Percentiles rank a stretch among this genome's conserved stretches.
Conservation (phyloP, 2,113 vertebrate genomes). For the Peromyscus maniculatus region DNA sequence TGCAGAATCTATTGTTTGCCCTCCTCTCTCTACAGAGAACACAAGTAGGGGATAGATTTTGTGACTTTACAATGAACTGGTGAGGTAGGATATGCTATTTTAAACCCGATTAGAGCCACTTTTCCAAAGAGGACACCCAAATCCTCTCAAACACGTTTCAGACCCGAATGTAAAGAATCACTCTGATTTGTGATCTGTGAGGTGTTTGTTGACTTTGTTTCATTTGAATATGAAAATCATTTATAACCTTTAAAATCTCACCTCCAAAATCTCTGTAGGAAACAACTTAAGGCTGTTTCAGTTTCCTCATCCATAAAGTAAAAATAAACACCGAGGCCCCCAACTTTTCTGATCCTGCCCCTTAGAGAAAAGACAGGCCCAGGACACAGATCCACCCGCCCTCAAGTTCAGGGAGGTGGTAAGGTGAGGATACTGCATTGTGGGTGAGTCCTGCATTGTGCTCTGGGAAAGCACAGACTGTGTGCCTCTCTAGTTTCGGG, state of each 20-base stretch:
- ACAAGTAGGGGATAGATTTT: not conserved
- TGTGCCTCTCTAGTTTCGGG: not conserved
- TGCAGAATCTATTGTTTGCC: not conserved
- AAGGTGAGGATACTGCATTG: too few relatives aligned
- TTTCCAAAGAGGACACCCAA: not conserved
- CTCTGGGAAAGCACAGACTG: too few relatives aligned
- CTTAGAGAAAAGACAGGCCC: not conserved
- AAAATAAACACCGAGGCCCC: constrained; percentile 49
- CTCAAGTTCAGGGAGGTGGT: not conserved
- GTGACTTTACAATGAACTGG: not conserved
- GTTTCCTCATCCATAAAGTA: not conserved
- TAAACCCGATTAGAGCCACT: not conserved
- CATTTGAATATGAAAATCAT: constrained; percentile 28
- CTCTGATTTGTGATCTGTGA: not conserved
- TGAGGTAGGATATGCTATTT: not conserved
- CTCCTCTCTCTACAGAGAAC: constrained; percentile 2
- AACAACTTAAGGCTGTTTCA: constrained; percentile 35
- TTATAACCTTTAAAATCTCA: constrained; percentile 1
- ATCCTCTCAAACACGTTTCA: not conserved
- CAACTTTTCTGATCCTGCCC: not conserved
- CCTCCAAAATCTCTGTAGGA: not conserved
- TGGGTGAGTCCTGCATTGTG: too few relatives aligned
- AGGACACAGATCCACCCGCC: not conserved
- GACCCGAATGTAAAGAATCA: constrained; percentile 2
- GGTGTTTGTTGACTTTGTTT: constrained; percentile 3